Evolutionary conservation across 2,113 vertebrate species (phyloP), one percentile per base, ranked within the genome.

Genomic region (Eulacestoma nigropectus): DNA sequence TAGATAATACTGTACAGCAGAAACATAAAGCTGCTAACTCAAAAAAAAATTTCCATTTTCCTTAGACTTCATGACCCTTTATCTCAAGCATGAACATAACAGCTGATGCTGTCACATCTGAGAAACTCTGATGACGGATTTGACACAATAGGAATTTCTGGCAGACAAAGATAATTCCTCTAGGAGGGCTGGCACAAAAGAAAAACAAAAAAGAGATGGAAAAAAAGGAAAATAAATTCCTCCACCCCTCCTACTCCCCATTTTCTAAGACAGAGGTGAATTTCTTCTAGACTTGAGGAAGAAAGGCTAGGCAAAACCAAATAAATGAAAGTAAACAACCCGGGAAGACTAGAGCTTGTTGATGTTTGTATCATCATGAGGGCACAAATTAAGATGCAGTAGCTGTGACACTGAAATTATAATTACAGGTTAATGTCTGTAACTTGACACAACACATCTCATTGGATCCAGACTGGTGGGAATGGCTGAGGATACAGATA

Each of bases 111-210:
- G 76, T 97, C 94, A 96, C 65, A 25, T 96, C 63, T 95, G 91
- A 97, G 95, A 96, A 92, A 91, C 72, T 97, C 96, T 98, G 95
- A 97, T 92, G 90, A 96, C 89, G 87, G 87, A 97, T 96, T 96
- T 97, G 97, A 97, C 97, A 97, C 81, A 95, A 97, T 73, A 84
- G 62, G 81, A 97, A 97, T 98, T 97, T 97, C 89, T 95, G 68
- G 49, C 77, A 96, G 87, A 96, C 69, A 95, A 95, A 97, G 69
- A 74, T 44, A 95, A 97, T 96, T 97, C 75, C 85, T 73, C 91
- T 95, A 93, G 89, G 89, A 97, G 93, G 52, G 35, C 62, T 94
- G 69, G 29, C 12, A 63, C 15, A 73, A 70, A 83, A 67, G 17
- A 70, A 62, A 88, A 62, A 73, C 30, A 57, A 57, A 74, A 39